Percentiles rank a stretch among this genome's conserved stretches.
phyloP scores from a whole-genome alignment of 2,888 invertebrate species.

The Drosophila helvetica region DNA sequence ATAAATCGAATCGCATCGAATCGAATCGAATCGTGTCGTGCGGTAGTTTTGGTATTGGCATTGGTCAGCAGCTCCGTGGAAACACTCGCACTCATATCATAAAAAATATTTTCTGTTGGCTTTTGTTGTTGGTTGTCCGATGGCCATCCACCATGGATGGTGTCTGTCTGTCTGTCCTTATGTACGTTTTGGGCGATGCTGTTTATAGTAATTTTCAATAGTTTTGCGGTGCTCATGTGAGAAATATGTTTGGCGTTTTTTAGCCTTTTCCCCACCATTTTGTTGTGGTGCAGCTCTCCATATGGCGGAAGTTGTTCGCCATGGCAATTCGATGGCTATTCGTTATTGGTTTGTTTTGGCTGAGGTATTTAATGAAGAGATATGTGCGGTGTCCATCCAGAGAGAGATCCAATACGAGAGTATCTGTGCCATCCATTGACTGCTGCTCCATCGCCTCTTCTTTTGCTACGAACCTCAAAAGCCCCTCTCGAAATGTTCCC shows the following conservation, averaged over 20 bases:
- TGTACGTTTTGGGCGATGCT: constrained; percentile 49
- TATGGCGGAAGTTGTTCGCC: background rate
- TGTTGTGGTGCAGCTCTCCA: constrained; percentile 16
- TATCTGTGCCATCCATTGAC: no score
- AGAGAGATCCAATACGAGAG: no score
- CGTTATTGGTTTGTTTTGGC: constrained; percentile 9
- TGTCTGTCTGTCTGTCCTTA: constrained; percentile 23
- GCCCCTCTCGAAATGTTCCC: no score
- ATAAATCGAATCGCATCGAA: constrained; percentile 65
- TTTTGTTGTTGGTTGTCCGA: constrained; percentile 29
- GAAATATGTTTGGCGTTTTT: constrained; percentile 64
- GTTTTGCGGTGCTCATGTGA: constrained; percentile 63
- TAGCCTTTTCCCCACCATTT: constrained; percentile 6
- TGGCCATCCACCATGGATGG: constrained; percentile 22
- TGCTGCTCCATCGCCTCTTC: no score
- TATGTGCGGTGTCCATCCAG: background rate
- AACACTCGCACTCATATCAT: constrained; percentile 9
- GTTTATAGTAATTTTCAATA: constrained; percentile 72
- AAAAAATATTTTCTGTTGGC: constrained; percentile 36
- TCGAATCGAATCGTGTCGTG: constrained; percentile 27
- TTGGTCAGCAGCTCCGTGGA: constrained; percentile 38
- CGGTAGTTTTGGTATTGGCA: constrained; percentile 5
- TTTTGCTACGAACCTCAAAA: no score
- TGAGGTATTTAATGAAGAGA: background rate
- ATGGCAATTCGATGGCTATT: constrained; percentile 2